phyloP scores from a whole-genome alignment of 2,888 invertebrate species.

The Clistopyga incitator region DNA sequence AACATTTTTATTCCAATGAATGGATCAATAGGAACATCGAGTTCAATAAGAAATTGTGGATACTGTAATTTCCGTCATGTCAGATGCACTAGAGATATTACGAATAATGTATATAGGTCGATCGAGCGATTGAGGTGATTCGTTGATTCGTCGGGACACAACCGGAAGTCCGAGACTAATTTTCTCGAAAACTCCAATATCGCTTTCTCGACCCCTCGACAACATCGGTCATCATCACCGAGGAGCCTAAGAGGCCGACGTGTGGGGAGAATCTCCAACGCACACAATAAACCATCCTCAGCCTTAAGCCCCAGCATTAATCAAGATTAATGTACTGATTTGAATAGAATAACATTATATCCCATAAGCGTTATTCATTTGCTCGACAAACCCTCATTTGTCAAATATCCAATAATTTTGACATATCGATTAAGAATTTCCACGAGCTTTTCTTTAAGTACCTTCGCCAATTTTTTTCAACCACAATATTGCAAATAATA shows the following conservation, averaged over 20 bases:
- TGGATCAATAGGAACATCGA: background rate
- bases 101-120: slow-evolving; percentile 12
- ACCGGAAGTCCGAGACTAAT: slow-evolving; percentile 14
- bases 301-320: background rate
- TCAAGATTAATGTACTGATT: slow-evolving; percentile 1
- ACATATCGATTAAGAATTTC: no score
- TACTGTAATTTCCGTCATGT: slow-evolving; percentile 18
- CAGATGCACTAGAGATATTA: background rate
- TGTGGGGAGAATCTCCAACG: background rate
- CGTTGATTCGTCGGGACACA: slow-evolving; percentile 13
- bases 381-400: background rate
- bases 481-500: no score
- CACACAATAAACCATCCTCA: background rate
- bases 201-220: slow-evolving; percentile 10
- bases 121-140: slow-evolving; percentile 20
- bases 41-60: background rate
- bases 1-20: background rate
- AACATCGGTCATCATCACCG: slow-evolving; percentile 25
- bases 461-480: no score
- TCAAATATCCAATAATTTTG: background rate
- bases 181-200: slow-evolving; percentile 15
- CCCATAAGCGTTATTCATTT: background rate
- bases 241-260: slow-evolving; percentile 11
- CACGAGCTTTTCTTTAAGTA: no score
- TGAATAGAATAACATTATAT: background rate